A percentile compares a stretch with the other conserved stretches of the same genome.
phyloP scores from a whole-genome alignment of 2,113 vertebrate genomes.

The Oncorhynchus masou region DNA sequence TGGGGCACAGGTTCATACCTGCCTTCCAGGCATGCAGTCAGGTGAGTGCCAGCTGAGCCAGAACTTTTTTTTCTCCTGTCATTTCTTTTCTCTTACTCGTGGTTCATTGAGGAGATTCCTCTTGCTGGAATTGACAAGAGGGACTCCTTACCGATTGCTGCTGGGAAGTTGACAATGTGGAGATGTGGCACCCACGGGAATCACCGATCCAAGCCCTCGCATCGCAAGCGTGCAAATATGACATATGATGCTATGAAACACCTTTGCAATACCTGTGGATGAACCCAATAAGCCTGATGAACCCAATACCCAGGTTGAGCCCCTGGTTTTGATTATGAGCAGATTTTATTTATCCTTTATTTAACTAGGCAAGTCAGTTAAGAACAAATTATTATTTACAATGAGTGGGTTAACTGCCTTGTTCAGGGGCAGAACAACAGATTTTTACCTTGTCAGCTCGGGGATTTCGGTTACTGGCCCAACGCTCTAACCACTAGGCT shows the following conservation, averaged over 20 bases:
- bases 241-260: conserved; percentile 1
- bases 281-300: neutral
- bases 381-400: no score
- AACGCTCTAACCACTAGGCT: no score
- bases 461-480: no score
- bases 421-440: no score
- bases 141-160: conserved; percentile 28
- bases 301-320: neutral
- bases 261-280: neutral
- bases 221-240: neutral
- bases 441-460: no score
- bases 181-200: neutral
- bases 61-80: neutral
- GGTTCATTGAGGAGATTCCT: no score
- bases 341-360: no score
- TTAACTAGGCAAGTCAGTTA: no score
- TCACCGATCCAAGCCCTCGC: conserved; percentile 12
- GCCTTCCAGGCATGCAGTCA: conserved; percentile 58
- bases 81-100: neutral
- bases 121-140: neutral
- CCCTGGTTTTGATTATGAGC: conserved; percentile 25
- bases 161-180: no score
- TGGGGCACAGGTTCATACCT: conserved; percentile 47
- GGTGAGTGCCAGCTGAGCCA: conserved; percentile 7
- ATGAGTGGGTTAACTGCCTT: no score